Evolutionary conservation across 2,888 invertebrate species (phyloP), one percentile per base, ranked within the genome.

Genomic region (Spilosoma lubricipeda): DNA sequence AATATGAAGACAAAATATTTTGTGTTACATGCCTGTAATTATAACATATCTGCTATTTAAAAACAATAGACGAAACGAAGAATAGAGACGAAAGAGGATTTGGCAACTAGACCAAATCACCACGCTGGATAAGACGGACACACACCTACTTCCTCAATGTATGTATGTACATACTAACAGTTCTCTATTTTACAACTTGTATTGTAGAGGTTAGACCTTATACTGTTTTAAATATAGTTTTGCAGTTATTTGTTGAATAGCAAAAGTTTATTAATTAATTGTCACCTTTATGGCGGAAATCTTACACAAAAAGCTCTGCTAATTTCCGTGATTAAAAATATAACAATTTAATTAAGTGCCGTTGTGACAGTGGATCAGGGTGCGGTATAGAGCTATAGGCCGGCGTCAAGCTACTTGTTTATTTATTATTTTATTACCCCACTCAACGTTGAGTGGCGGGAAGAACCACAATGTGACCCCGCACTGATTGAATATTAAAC

Each of bases 371-470:
- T 82, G 85, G 83, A 82, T 80, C 83, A 78, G 77, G 71, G 82
- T 73, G 73, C 70, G 77, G 75, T 76, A 78, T 78, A 79, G 78
- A 76, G 79, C 80, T 81, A 73, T 75, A 77, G 83, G 79, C 82
- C 83, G 85, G 84, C 87, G 85, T 86, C 88, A 85, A 82, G 83
- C 90, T 90, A 88, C 92, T 93, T 93, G 90, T 92, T 93, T 94
- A 94, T 93, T 92, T 93, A 93, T 92, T 90, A 91, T 92, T 91
- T 93, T 93, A 93, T 92, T 91, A 91, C 92, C 93, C 90, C 91
- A 92, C 91, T 93, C 93, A 90, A 90, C 87, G 90, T 88, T 83
- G 92, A 92, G 91, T 91, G 92, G 91, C 90, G 89, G 91, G 87
- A 89, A 90, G 87, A 89, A 89, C 90, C 91, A 92, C 93, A 92